Evolutionary conservation across 2,888 invertebrate genomes (phyloP), one percentile per base, ranked within the genome.

Genomic region (Baccha elongata): DNA sequence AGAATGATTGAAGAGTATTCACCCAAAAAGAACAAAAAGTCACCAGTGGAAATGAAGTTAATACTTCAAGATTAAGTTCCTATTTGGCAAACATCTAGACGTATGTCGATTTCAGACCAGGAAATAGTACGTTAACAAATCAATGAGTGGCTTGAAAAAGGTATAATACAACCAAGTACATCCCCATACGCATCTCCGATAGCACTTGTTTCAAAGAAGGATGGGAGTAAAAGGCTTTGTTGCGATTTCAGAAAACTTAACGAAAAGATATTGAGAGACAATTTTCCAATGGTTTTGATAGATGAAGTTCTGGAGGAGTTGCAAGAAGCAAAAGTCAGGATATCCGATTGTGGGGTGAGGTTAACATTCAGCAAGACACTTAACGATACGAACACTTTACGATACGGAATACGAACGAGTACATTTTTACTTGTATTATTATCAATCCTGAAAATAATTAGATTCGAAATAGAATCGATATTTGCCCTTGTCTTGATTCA

Each of bases 181-280:
- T 81, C 85, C 2, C 85, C 85, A 50, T 86, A 73, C 21, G 71
- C 72, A 15, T 84, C 79, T 17, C 67, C 80, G 4, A 60, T 80
- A 1, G 84, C 78, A 4, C 15, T 72, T 4, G 60, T 32, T 1
- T 29, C 50, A 2, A 55, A 69, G 7, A 50, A 50, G 15, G 68
- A 84, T 67, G 78, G 79, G 5, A 44, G 76, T 2, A 55, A 48
- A 17, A 50, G 84, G 35, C 48, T 83, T 2, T 80, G 83, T 11
- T 46, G 85, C 10, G 83, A 85, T 52, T 84, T 64, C 32, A 29
- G 79, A 15, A 65, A 26, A n/a, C n/a, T n/a, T n/a, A n/a, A n/a
- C n/a, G n/a, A n/a, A n/a, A n/a, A n/a, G n/a, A n/a, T n/a, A n/a
- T n/a, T n/a, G n/a, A n/a, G n/a, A n/a, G n/a, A n/a, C n/a, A n/a